Percentiles rank a stretch among this genome's conserved stretches.
These are phyloP conservation scores for Dryomyza anilis DNA, from an alignment of 2,888 invertebrate genomes.

Conservation along the genomic window DNA sequence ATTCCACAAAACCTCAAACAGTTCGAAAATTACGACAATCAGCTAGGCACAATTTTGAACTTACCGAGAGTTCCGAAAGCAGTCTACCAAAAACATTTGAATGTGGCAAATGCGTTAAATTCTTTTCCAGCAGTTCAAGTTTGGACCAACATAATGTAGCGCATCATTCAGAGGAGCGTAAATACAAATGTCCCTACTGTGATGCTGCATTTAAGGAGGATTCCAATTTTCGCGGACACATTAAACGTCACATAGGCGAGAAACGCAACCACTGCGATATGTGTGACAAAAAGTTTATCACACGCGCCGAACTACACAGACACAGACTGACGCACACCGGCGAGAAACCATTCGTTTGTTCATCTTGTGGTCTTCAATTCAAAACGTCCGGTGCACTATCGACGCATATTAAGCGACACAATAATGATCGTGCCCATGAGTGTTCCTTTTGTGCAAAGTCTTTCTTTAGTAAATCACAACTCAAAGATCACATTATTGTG, in stretches of 20 bases:
- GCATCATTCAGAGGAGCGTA: conserved; percentile 13
- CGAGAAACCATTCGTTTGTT: conserved; percentile 49
- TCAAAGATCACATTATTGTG: background rate
- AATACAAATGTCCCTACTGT: conserved; percentile 30
- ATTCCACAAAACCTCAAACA: too few species aligned
- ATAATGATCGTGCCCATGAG: background rate
- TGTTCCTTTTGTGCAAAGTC: background rate
- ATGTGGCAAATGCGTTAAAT: background rate
- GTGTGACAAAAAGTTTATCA: conserved; percentile 50
- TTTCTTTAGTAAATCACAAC: background rate
- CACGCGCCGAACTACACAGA: conserved; percentile 49
- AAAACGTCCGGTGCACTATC: conserved; percentile 50
- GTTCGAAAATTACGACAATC: too few species aligned
- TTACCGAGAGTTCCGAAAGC: too few species aligned
- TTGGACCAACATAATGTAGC: background rate
- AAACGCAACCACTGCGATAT: conserved; percentile 49
- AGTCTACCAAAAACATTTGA: too few species aligned
- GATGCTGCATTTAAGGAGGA: conserved; percentile 37
- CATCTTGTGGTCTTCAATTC: conserved; percentile 46
- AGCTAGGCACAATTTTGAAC: too few species aligned
- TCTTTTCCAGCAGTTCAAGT: background rate
- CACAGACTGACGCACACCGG: conserved; percentile 53
- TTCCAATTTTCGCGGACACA: conserved; percentile 30
- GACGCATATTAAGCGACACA: conserved; percentile 43
- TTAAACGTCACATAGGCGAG: conserved; percentile 37